phyloP scores from a whole-genome alignment of 2,797 vertebrate species.

The Pristis pectinata region DNA sequence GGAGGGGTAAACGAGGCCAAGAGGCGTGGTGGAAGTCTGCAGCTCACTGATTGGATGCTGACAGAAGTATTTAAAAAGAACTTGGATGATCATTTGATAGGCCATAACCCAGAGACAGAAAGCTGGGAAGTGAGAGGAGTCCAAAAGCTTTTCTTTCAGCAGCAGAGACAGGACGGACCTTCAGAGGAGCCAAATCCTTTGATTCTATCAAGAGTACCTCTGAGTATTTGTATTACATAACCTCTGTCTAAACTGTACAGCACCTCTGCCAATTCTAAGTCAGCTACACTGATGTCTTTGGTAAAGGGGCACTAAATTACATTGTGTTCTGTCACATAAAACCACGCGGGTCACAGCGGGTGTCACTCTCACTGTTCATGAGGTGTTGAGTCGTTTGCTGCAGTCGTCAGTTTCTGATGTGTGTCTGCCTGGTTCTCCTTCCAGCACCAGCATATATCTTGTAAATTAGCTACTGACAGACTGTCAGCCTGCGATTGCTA shows the following conservation, averaged over 20 bases:
- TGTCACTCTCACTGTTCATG: not conserved
- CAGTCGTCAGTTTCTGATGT: not conserved
- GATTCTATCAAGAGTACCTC: not conserved
- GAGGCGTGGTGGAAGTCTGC: no score
- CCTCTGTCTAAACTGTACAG: not conserved
- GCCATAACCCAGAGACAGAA: no score
- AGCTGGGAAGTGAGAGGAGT: no score
- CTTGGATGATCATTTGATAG: no score
- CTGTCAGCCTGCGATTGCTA: not conserved
- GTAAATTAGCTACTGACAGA: not conserved
- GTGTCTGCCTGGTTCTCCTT: not conserved
- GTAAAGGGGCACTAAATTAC: not conserved
- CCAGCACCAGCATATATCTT: no score
- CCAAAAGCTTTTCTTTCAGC: no score
- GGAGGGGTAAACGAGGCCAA: no score
- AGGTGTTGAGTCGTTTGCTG: not conserved
- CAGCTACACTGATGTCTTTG: not conserved
- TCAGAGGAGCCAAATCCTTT: no score
- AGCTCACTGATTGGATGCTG: no score
- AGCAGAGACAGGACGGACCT: no score
- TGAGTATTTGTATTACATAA: not conserved
- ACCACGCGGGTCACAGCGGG: not conserved
- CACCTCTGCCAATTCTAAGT: not conserved
- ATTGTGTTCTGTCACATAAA: not conserved
- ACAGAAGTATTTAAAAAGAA: no score